phyloP scores from a whole-genome alignment of 2,113 vertebrate genomes.

The Sceloporus undulatus region DNA sequence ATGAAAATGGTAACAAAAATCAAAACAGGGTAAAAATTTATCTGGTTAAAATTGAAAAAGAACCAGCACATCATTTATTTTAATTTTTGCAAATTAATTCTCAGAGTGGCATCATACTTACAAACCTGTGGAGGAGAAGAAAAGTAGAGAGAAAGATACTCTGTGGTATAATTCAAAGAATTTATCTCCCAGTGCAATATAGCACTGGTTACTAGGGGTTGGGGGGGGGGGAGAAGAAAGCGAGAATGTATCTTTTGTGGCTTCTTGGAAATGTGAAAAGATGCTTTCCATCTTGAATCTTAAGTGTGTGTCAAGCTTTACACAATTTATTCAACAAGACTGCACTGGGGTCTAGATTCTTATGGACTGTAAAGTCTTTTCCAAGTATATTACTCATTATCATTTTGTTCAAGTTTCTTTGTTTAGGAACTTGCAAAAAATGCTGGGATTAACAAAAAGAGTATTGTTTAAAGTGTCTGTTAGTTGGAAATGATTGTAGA shows the following conservation, averaged over 20 bases:
- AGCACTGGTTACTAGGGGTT: neutral
- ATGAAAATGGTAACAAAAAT: neutral
- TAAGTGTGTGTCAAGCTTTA: neutral
- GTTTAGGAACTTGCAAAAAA: constrained; percentile 22
- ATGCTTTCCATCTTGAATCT: neutral
- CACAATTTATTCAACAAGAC: neutral
- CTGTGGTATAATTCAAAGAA: neutral
- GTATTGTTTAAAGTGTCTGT: neutral
- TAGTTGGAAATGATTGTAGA: neutral
- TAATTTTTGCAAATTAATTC: neutral
- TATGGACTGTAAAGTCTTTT: neutral
- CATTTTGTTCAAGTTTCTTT: neutral
- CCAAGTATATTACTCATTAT: rapidly evolving
- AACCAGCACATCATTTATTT: neutral
- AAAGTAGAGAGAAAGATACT: neutral
- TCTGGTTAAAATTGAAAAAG: neutral
- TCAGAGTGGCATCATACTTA: neutral
- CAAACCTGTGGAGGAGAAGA: neutral
- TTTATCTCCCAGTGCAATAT: too few species aligned
- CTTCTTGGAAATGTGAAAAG: neutral
- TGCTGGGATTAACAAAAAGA: constrained; percentile 24
- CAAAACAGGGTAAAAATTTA: neutral
- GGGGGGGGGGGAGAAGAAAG: neutral
- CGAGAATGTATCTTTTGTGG: too few species aligned
- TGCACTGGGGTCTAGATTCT: neutral